A percentile compares a stretch with the other conserved stretches of the same genome.
phyloP scores from a whole-genome alignment of 92 coral and sea anemone species.

The Blastomussa wellsi region DNA sequence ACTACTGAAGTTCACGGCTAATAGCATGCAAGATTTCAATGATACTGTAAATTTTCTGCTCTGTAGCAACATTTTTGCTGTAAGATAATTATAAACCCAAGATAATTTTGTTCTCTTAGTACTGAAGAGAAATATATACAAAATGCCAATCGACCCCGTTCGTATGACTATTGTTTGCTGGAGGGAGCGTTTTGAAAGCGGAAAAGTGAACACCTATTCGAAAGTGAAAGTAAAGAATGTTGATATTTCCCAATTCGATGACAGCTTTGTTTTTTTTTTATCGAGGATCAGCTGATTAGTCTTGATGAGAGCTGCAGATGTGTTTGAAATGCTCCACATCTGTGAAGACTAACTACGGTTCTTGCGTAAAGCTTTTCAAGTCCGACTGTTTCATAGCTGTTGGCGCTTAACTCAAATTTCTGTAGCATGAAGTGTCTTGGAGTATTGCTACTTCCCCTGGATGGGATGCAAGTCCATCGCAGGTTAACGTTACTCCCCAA shows the following conservation, averaged over 20 bases:
- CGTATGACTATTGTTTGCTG: not conserved
- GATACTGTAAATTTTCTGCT: not conserved
- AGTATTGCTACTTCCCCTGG: no score
- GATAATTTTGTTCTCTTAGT: not conserved
- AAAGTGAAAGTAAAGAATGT: not conserved
- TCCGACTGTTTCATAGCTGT: no score
- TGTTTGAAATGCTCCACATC: not conserved
- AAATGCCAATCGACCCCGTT: no score
- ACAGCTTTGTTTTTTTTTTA: not conserved
- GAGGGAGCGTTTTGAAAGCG: not conserved
- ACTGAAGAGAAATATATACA: not conserved
- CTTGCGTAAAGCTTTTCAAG: not conserved
- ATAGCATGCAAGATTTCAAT: not conserved
- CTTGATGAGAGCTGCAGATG: no score
- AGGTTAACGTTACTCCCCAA: no score
- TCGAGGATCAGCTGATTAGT: no score
- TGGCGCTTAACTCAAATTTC: no score
- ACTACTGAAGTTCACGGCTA: not conserved
- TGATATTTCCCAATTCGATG: not conserved
- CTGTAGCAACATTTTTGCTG: not conserved
- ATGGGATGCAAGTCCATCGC: no score
- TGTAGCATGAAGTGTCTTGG: no score
- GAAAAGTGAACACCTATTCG: not conserved
- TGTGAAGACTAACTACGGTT: not conserved
- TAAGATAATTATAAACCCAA: not conserved